Percentiles rank a stretch among this genome's conserved stretches.
phyloP scores from a whole-genome alignment of 2,888 invertebrate species.

The Scrobipalpa costella region DNA sequence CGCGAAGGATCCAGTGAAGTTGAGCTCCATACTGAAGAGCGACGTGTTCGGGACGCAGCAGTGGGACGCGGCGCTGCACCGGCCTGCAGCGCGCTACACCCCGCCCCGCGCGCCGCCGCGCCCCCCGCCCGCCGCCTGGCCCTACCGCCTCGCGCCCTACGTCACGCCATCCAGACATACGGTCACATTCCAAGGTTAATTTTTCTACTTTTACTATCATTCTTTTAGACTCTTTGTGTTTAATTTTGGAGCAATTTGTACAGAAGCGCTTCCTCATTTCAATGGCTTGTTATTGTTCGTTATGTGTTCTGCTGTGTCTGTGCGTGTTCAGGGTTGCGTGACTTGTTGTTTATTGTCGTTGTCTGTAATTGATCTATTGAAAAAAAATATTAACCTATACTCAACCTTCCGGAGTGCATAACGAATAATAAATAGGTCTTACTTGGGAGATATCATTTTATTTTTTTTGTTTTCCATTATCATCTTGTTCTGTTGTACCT shows the following conservation, averaged over 20 bases:
- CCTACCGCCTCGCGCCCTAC: slow-evolving; percentile 66
- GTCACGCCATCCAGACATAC: slow-evolving; percentile 83
- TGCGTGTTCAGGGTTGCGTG: slow-evolving; percentile 56
- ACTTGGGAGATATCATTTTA: slow-evolving; percentile 37
- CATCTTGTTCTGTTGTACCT: slow-evolving; percentile 64
- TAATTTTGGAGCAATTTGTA: slow-evolving; percentile 70
- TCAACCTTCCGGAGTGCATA: slow-evolving; percentile 8
- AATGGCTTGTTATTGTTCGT: slow-evolving; percentile 62
- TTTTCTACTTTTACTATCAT: slow-evolving; percentile 41
- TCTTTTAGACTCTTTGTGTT: slow-evolving; percentile 46
- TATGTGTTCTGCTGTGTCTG: slow-evolving; percentile 42
- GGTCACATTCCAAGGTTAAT: slow-evolving; percentile 88
- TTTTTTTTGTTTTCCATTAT: slow-evolving; percentile 53
- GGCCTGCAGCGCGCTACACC: slow-evolving; percentile 88
- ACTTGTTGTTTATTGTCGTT: slow-evolving; percentile 32
- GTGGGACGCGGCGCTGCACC: slow-evolving; percentile 88
- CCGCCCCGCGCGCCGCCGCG: slow-evolving; percentile 82
- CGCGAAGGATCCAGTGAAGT: slow-evolving; percentile 70
- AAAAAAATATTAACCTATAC: background rate
- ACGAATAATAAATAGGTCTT: slow-evolving; percentile 61
- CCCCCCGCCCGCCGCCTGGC: slow-evolving; percentile 72
- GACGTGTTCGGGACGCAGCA: slow-evolving; percentile 83
- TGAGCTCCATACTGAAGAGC: slow-evolving; percentile 73
- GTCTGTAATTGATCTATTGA: slow-evolving; percentile 24
- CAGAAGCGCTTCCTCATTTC: slow-evolving; percentile 42